Conservation (phyloP, 2,888 invertebrate species). For the Leptopilina syphax region DNA sequence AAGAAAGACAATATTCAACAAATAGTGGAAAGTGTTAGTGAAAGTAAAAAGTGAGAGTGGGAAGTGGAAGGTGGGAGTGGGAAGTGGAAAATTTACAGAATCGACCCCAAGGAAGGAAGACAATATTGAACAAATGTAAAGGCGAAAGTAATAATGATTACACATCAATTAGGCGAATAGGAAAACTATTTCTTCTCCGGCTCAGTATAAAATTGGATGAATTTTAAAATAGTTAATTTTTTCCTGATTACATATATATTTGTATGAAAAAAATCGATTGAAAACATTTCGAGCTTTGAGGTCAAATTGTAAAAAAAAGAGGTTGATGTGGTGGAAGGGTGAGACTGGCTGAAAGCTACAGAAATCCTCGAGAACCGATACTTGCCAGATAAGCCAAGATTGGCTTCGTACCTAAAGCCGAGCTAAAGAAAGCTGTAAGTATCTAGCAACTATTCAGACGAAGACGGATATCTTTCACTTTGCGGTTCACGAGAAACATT, state of each 20-base stretch:
- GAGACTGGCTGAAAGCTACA: constrained; percentile 24
- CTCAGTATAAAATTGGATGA: background rate
- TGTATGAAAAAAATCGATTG: constrained; percentile 34
- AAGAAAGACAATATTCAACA: too few relatives aligned
- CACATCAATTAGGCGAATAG: too few relatives aligned
- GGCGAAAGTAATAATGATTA: too few relatives aligned
- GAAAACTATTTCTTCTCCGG: background rate
- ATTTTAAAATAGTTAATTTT: constrained; percentile 7
- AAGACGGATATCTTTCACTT: constrained; percentile 37
- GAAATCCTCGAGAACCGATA: constrained; percentile 53
- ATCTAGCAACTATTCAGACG: constrained; percentile 36
- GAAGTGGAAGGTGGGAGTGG: too few relatives aligned
- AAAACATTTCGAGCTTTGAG: constrained; percentile 39
- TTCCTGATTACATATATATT: background rate
- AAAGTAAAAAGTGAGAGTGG: too few relatives aligned
- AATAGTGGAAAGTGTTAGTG: too few relatives aligned
- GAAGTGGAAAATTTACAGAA: too few relatives aligned
- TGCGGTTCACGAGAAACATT: constrained; percentile 18
- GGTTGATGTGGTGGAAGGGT: too few relatives aligned
- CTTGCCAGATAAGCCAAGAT: constrained; percentile 57
- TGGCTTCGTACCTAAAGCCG: constrained; percentile 45
- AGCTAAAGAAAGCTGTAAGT: constrained; percentile 32
- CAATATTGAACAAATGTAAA: too few relatives aligned
- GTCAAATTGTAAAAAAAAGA: background rate
- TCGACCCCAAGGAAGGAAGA: too few relatives aligned